Evolutionary conservation across 2,888 invertebrate species (phyloP), one percentile per base, ranked within the genome.

Genomic region (Rhogogaster chlorosoma): DNA sequence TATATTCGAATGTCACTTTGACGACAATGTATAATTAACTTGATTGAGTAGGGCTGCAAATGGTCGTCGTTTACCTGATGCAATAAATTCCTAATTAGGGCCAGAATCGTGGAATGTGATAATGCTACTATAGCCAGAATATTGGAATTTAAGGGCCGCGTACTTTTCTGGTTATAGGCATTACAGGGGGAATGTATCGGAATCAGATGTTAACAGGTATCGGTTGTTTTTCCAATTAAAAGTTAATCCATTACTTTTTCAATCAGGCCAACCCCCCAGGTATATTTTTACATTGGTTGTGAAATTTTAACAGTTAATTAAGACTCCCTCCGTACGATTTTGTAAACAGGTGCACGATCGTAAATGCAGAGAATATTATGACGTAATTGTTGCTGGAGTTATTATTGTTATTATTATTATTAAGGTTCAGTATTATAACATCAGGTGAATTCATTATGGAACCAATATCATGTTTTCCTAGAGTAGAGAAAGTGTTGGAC

Each of bases 171-270:
- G 7, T 67, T 32, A n/a, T n/a, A 4, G 22, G 4, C 22, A n/a
- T 38, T 22, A 70, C 42, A 10, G 38, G 42, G n/a, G 9, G 38
- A 42, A 73, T 26, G 22, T 73, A 73, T 73, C 71, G n/a, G 42
- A 12, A 73, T 73, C 71, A 73, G 42, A 73, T 73, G 42, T 73
- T 73, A n/a, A 42, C 18, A 9, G 22, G 22, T 36, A 29, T 42
- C 12, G n/a, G 26, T 38, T 42, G 22, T 73, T 73, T 73, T 73
- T 42, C 42, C 22, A 73, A 73, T 73, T 22, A 42, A 73, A 73
- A 73, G 71, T 73, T 73, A 73, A 73, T 73, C 71, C 71, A 73
- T 73, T n/a, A 73, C 15, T 73, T 10, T 73, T 73, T 42, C 22
- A 42, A 73, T 42, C 38, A 73, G 22, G 9, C 42, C 42, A 10